Base-by-base conservation (phyloP, 2,888 invertebrate genomes). In the Cataglyphis cursor region DNA sequence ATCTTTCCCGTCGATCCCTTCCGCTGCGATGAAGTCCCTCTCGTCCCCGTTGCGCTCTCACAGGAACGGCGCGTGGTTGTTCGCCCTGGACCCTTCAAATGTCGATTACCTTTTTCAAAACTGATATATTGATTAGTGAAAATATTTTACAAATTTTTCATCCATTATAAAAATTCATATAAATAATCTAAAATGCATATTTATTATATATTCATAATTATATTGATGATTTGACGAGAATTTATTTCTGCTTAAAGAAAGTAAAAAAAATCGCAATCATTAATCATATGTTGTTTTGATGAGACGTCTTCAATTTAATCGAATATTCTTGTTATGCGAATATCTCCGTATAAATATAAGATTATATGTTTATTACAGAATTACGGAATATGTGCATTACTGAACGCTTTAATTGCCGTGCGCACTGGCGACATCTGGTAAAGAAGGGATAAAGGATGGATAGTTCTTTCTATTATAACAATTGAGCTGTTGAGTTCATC, bases 1-100 rank as follows among this genome's bases (percentile, higher is more conserved):
- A 94, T 94, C 90, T 94, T 94, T 92, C 84, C 89, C 87, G 88
- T 87, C 86, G 72, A 24, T 82, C 76, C 73, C 75, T 51, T 44
- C 57, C 75, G 38, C 73, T 38, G 31, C 57, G 64, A n/a, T 28
- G 5, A 35, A 35, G 6, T 6, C 44, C 38, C 2, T 12, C 21
- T 28, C 15, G n/a, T 0, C 21, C n/a, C 21, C 24, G 31, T 24
- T 41, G 31, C n/a, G 18, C 35, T 18, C 48, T 51, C 44, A n/a
- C 72, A 70, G 72, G 31, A 35, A 41, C 24, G 72, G 18, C 18
- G 59, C 28, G 31, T 74, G 41, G 5, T 66, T 10, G 12, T 10
- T 18, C 21, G 24, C 72, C 59, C 59, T 4, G 35, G 1, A 31
- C 10, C 12, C 48, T 1, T 44, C 44, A 28, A 44, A 18, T 28